Base-by-base conservation (phyloP, 1,140 invertebrate genomes). In the Lordiphosa mommai region DNA sequence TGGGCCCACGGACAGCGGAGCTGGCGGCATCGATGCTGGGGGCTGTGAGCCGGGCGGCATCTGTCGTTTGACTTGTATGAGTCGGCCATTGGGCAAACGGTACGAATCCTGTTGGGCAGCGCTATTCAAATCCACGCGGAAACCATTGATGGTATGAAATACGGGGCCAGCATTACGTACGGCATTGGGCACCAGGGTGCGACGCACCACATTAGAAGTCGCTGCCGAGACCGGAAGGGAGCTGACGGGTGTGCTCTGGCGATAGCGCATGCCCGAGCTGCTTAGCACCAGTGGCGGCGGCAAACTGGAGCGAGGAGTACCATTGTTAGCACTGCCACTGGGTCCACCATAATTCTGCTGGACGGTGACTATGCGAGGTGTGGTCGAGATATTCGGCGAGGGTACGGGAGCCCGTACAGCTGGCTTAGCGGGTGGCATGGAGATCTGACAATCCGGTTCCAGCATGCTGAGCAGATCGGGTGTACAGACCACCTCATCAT, bases 401-500 rank as follows among this genome's bases (percentile, higher is more conserved):
- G 40, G 27, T 0, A 16, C 32, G 2, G 44, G 8, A 32, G 29
- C 38, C 10, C 52, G 67, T 12, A n/a, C 29, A 1, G 36, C 7
- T 4, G 59, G 17, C 29, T 87, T 86, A 23, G 10, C 20, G 10
- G 40, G 58, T 0, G 60, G 1, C 5, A 86, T 70, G 5, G 87
- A 87, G 12, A 88, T 65, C 55, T 88, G 80, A 41, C 84, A 88
- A 23, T 88, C 87, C 2, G 85, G 87, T 17, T 87, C 87, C 13
- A 89, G 37, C 86, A 89, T 87, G 40, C 84, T 89, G 0, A 89
- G 58, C 17, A 89, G 43, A 64, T 89, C 88, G 6, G 88, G 88
- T 1, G 88, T 89, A 14, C 88, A 89, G 6, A 89, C 87, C n/a
- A 89, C 77, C 38, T 89, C 88, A 53, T 88, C 79, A 37, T 89